phyloP scores from a whole-genome alignment of 1,140 invertebrate genomes.

The Acromyrmex heyeri region DNA sequence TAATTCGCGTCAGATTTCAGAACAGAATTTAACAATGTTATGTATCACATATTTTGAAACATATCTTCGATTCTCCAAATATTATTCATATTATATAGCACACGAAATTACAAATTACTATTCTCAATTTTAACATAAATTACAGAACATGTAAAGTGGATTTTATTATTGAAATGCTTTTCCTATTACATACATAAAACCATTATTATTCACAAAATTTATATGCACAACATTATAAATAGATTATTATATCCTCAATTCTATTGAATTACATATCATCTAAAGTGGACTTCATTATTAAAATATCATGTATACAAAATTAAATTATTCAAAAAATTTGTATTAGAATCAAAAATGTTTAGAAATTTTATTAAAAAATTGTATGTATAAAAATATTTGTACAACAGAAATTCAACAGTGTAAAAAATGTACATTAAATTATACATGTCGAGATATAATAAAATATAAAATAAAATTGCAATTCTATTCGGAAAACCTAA shows the following conservation, averaged over 20 bases:
- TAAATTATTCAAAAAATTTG: no score
- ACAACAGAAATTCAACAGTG: not conserved
- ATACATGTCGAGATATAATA: not conserved
- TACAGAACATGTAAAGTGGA: not conserved
- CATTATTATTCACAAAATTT: no score
- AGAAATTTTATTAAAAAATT: not conserved
- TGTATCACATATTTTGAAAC: not conserved
- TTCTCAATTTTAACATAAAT: not conserved
- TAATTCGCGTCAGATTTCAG: not conserved
- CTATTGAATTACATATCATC: no score
- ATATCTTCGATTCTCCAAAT: not conserved
- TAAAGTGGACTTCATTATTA: no score
- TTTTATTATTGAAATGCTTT: not conserved
- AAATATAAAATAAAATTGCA: constrained; percentile 1
- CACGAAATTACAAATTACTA: not conserved
- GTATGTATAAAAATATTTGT: not conserved
- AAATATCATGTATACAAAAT: no score
- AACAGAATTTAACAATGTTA: not conserved
- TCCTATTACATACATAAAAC: not conserved
- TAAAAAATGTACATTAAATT: not conserved
- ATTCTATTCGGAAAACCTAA: not conserved
- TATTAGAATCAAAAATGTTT: not conserved
- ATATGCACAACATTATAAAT: no score
- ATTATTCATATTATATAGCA: not conserved
- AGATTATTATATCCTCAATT: no score